Base-by-base conservation (phyloP, 2,888 invertebrate species). In the Diarsia mendica region DNA sequence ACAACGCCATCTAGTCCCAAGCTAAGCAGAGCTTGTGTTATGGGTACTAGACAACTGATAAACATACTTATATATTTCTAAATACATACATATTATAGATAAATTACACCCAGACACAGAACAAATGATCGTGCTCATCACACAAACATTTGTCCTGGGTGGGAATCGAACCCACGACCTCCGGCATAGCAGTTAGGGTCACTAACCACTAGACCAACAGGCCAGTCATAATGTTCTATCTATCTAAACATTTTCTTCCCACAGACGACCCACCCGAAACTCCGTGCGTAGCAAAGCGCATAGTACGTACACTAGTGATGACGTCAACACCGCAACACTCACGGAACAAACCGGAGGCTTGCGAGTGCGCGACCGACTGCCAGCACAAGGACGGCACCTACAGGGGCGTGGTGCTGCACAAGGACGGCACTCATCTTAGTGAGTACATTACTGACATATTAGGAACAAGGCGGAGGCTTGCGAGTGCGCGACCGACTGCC, bases 351-450 rank as follows among this genome's bases (percentile, higher is more conserved):
- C 49, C 51, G 23, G 80, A 80, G 33, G 53, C 74, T 79, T 86
- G 89, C 79, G 82, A 87, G 72, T 80, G 86, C 72, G 83, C 77
- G 67, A 20, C 60, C 3, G 81, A 81, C 72, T 58, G 69, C 51
- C 81, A 71, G n/a, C 72, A 87, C 72, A 90, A 84, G 15, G 95
- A 96, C 88, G 96, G 96, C 83, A 95, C 96, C 1, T 96, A 96
- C 89, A 88, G 94, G 28, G 96, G 96, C 55, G 85, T 92, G 0
- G 95, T 96, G 6, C 69, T 93, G 69, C 96, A 96, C 75, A 92
- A 92, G 72, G 96, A 96, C 75, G 96, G 96, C 67, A 95, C 96
- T 0, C 95, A 96, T 77, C 94, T 96, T 6, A 92, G 96, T 96
- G n/a, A 87, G 72, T 80, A 86, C 72, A 82, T 77, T 66, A 23